Evolutionary conservation across 2,113 vertebrate genomes (phyloP), one percentile per base, ranked within the genome.

Genomic region (Silurus meridionalis): DNA sequence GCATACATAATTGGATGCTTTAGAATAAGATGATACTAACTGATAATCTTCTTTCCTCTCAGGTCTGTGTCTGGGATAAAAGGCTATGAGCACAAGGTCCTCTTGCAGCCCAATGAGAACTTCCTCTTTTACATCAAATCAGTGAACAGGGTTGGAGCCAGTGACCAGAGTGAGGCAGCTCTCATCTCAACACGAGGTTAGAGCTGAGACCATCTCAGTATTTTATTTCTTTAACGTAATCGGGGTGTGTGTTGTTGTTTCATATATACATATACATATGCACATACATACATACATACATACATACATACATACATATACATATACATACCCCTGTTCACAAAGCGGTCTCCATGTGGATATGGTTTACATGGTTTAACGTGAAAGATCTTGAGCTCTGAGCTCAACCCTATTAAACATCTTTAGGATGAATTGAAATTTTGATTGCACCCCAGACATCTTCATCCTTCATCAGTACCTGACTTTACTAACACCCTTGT

Each of bases 51-150:
- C 14, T 66, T 82, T 15, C 17, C 37, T 66, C 60, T 3, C 90
- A 99, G 98, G 91, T 97, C 97, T 88, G 95, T 98, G n/a, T 93
- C 97, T 90, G 97, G 96, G 86, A 97, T 99, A 91, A 95, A 90
- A 93, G 92, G 89, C 86, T 93, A 93, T 69, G 96, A 98, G 90
- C 92, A 97, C 90, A 96, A 92, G 89, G 96, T 99, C 87, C 91
- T 95, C 67, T 94, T 99, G 89, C 96, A 97, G 86, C 96, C 98
- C 84, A 96, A 96, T 84, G 96, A 98, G 88, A 99, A 97, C 90
- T 99, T 99, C 90, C 96, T 99, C 91, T 98, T 99, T 93, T 99
- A 98, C 57, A 94, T 99, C 93, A 96, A 95, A 95, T 96, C 98
- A 90, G 95, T 96, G 80, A 99, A 96, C 63, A 58, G 92, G 0